Evolutionary conservation across 2,888 invertebrate species (phyloP).

Genomic region (Nomada ruficornis): DNA sequence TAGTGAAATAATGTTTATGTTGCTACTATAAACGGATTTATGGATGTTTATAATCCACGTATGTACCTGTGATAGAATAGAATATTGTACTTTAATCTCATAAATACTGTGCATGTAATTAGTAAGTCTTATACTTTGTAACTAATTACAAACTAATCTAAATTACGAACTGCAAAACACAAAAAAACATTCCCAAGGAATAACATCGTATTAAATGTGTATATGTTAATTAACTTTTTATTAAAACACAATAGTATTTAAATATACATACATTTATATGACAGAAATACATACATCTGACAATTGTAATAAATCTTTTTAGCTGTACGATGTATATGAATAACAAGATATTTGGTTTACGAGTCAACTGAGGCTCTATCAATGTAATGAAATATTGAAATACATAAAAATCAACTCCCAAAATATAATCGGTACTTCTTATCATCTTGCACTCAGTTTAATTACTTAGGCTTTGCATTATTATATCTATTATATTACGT

Average conservation of each 20-base stretch:
- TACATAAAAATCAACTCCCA: conserved; percentile 54
- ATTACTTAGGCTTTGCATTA: conserved; percentile 49
- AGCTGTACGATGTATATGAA: conserved; percentile 51
- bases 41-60: conserved; percentile 72
- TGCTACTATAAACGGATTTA: conserved; percentile 56
- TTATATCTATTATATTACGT: conserved; percentile 27
- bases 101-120: conserved; percentile 59
- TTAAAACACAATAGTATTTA: conserved; percentile 62
- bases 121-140: conserved; percentile 52
- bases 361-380: conserved; percentile 42
- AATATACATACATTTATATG: conserved; percentile 64
- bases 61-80: conserved; percentile 80
- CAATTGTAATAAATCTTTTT: conserved; percentile 57
- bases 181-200: conserved; percentile 44
- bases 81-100: conserved; percentile 72
- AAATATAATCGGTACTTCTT: conserved; percentile 41
- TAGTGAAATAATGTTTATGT: conserved; percentile 47
- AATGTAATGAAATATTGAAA: conserved; percentile 56
- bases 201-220: conserved; percentile 47
- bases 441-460: conserved; percentile 34
- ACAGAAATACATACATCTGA: conserved; percentile 61
- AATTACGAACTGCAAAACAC: conserved; percentile 34
- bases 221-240: conserved; percentile 64
- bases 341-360: conserved; percentile 53
- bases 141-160: conserved; percentile 57